Evolutionary conservation across 2,888 invertebrate genomes (phyloP), one percentile per base, ranked within the genome.

Genomic region (Alloplasta piceator): DNA sequence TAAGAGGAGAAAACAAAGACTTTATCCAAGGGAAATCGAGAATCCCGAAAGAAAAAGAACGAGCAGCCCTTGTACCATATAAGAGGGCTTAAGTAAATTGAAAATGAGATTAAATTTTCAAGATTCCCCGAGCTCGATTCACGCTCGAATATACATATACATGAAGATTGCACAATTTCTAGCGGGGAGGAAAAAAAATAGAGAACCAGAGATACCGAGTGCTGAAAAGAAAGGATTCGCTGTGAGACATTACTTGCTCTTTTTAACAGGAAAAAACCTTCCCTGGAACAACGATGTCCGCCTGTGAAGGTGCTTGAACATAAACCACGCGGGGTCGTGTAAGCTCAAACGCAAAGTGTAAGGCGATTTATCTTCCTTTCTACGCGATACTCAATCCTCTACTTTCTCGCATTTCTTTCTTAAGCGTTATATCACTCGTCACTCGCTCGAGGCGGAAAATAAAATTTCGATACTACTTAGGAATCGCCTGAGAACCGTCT

Each of bases 21-120:
- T 58, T 41, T 50, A 52, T 41, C 41, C 70, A 43, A 80, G 76
- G 75, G 81, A 76, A 83, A 80, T 87, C 72, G 80, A 84, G 80
- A 36, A 16, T 46, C 58, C 26, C 41, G 36, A 71, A 52, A 6
- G 58, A n/a, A 79, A 82, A 84, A 74, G 52, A 46, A 26, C 10
- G 46, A 50, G 52, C 43, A 60, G 48, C 36, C 72, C 66, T 52
- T 81, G 82, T 86, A 85, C 84, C 26, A 84, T 85, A 82, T 88
- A 85, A 88, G 85, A 86, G 84, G 87, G 87, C 88, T 88, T 86
- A 88, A 85, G 86, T 87, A 89, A 89, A 89, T 89, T 89, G 88
- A 89, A 89, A 88, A 88, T 89, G 87, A 89, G 88, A 89, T 89
- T 89, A 87, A 89, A 89, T 89, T 87, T 87, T 84, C 79, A 82